phyloP scores from a whole-genome alignment of 2,797 vertebrate genomes.

The Nyctibius grandis region DNA sequence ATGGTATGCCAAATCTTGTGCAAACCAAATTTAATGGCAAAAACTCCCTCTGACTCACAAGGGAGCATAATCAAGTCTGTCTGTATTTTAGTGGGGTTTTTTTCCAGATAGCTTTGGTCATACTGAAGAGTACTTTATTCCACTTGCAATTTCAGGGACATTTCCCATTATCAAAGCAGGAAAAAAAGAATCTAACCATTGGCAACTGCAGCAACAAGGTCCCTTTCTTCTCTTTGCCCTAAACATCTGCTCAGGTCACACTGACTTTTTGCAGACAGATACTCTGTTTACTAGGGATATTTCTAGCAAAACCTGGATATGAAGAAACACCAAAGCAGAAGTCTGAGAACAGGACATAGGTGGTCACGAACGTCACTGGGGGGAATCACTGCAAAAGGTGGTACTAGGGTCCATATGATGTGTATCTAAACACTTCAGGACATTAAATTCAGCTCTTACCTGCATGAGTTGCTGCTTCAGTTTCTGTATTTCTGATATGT shows the following conservation, averaged over 20 bases:
- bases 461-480: constrained; percentile 96
- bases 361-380: background rate
- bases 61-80: background rate
- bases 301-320: background rate
- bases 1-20: background rate
- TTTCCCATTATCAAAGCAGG: background rate
- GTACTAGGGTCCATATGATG: fast-evolving
- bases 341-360: background rate
- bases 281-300: background rate
- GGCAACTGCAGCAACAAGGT: background rate
- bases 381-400: background rate
- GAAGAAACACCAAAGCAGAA: background rate
- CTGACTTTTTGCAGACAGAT: background rate
- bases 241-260: background rate
- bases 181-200: background rate
- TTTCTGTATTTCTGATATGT: constrained; percentile 98
- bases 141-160: background rate
- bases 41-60: background rate
- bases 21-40: background rate
- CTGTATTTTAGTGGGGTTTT: background rate
- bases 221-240: background rate
- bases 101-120: background rate
- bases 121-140: background rate
- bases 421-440: background rate
- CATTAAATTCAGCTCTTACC: constrained; percentile 73